Base-by-base conservation (phyloP, 2,113 vertebrate species). In the Mormoops blainvillei region DNA sequence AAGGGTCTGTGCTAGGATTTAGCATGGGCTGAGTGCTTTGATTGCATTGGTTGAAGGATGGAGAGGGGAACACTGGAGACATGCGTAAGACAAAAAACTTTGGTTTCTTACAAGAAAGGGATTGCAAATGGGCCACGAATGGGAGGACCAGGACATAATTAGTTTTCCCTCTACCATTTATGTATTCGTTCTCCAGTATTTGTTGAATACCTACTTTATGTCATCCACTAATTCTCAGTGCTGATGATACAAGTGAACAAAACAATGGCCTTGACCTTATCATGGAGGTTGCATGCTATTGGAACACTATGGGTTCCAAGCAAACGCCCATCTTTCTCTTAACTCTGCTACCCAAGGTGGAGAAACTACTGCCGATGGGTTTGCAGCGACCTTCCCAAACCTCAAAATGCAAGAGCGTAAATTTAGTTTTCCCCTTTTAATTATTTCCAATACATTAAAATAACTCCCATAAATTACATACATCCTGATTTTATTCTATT, bases 271-370 rank as follows among this genome's bases (percentile, higher is more conserved):
- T 28, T 36, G n/a, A 2, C 4, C 2, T 36, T 18, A 4, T 16
- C 3, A 16, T 4, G 41, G 85, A 31, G 52, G 6, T 31, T 19
- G 19, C 11, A 11, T 38, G 38, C 11, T 48, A 3, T 0, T 0
- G 0, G 45, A 1, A 48, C 58, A 48, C 26, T 33, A 28, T 2
- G n/a, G 41, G 38, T 36, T 16, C 43, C 33, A 45, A 50, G 36
- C 6, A 74, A 71, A 76, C 11, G 7, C 76, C 16, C 6, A 3
- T 13, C 38, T 76, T 63, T 61, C 45, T 67, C 41, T 56, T 36
- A 19, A 87, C 31, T 45, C 18, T 38, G 38, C 84, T 91, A 18
- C 61, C 38, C 70, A 48, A 68, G 20, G 4, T 54, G 11, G 7
- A 63, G 4, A 16, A 28, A 22, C 58, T 16, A 19, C 48, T 54